These are phyloP conservation scores for Dipodomys spectabilis DNA, from an alignment of 2,113 vertebrate species.

Conservation along the genomic window DNA sequence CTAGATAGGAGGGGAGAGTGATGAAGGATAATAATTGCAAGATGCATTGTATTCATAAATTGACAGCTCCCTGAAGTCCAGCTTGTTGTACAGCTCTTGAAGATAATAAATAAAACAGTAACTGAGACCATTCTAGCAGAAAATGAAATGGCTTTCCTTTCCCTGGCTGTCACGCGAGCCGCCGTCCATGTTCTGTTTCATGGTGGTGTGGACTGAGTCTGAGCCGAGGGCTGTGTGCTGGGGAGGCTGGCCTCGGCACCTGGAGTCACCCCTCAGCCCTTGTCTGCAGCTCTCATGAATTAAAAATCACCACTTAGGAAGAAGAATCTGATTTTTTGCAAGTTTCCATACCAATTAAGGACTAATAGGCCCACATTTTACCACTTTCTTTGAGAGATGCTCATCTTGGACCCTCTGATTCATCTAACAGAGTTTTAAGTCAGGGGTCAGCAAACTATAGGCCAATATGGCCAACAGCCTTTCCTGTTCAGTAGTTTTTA, in stretches of 20 bases:
- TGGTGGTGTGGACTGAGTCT: too few relatives aligned
- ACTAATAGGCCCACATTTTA: too few relatives aligned
- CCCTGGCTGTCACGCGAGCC: neutral
- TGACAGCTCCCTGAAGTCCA: too few relatives aligned
- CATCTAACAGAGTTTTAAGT: neutral
- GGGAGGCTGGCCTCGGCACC: too few relatives aligned
- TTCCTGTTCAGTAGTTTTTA: constrained; percentile 18
- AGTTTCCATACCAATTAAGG: neutral
- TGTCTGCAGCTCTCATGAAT: constrained; percentile 48
- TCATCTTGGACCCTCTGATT: neutral
- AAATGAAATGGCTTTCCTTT: constrained; percentile 15
- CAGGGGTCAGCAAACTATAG: neutral
- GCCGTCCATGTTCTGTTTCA: neutral
- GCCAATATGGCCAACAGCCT: neutral
- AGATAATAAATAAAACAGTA: neutral
- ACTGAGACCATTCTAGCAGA: constrained; percentile 8
- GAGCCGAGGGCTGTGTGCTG: too few relatives aligned
- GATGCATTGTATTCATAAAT: too few relatives aligned
- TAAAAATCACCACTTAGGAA: neutral
- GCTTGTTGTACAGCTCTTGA: too few relatives aligned
- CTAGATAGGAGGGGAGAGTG: too few relatives aligned
- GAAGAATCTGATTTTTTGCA: neutral
- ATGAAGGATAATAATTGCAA: too few relatives aligned
- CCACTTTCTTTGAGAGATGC: neutral
- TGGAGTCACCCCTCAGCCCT: neutral